Evolutionary conservation across 1,140 invertebrate species (phyloP).

Genomic region (Neodiprion fabricii): DNA sequence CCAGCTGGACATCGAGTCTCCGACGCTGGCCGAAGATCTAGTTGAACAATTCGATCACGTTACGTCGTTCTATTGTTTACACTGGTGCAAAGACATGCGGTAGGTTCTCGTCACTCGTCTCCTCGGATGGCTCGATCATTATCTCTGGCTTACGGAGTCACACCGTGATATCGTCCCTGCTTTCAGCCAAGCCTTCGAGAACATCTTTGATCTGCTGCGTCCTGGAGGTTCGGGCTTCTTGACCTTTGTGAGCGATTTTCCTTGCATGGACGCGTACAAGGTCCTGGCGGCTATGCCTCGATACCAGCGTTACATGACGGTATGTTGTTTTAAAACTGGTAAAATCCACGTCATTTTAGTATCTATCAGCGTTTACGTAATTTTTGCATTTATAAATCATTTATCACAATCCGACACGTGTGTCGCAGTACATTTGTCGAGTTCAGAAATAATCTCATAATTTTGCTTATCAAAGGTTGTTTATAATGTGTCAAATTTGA

Average conservation of each 20-base stretch:
- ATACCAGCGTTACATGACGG: conserved; percentile 73
- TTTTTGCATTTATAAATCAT: no score
- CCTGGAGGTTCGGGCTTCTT: conserved; percentile 74
- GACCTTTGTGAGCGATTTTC: conserved; percentile 74
- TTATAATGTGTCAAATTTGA: no score
- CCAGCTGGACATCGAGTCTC: conserved; percentile 70
- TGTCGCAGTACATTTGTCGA: no score
- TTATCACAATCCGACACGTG: no score
- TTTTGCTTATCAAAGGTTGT: no score
- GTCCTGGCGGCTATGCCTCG: conserved; percentile 63
- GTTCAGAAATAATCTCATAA: no score
- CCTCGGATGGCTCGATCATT: no score
- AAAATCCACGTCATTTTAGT: no score
- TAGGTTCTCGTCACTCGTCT: conserved; percentile 50
- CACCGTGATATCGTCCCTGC: conserved; percentile 2
- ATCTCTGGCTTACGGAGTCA: neutral
- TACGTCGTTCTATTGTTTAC: conserved; percentile 83
- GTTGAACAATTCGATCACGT: conserved; percentile 71
- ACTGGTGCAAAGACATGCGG: conserved; percentile 80
- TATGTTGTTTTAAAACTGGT: conserved; percentile 22
- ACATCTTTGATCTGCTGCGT: conserved; percentile 70
- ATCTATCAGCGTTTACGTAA: no score
- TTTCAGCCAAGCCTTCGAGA: conserved; percentile 67
- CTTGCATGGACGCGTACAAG: conserved; percentile 74
- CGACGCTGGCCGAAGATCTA: conserved; percentile 59